Evolutionary conservation across 2,113 vertebrate genomes (phyloP), one percentile per base, ranked within the genome.

Genomic region (Columbina picui): DNA sequence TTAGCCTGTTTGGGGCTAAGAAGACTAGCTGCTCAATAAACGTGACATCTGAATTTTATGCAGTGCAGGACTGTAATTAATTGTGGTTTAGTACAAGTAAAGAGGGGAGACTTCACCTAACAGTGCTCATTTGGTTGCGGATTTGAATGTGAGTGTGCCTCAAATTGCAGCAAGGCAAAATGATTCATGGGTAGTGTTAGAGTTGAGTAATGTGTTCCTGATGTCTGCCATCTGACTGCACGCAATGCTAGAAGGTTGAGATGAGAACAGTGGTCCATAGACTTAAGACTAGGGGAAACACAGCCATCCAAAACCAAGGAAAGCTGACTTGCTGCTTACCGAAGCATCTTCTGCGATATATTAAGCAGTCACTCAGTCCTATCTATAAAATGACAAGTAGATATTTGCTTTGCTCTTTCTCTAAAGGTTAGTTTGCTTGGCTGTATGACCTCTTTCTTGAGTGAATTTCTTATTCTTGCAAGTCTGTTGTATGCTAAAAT

Each of bases 241-340:
- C 1, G 0, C 3, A 1, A 0, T 45, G 10, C 36, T 23, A 0
- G 20, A 47, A 67, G 34, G 19, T 10, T 52, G 78, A 45, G 41
- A 30, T 64, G 30, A 64, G 27, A 79, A 18, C 18, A 43, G 65
- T 41, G 43, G 22, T 36, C 41, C 41, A 0, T 39, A 14, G 2
- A 1, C 20, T 67, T 34, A 26, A 50, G n/a, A 32, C 25, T 26
- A 25, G 29, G 39, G 41, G 64, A n/a, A 49, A 47, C 41, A 36
- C 65, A 78, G 32, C 34, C 25, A 34, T 34, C 49, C 34, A 68
- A 52, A 71, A 43, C 32, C 14, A 34, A 39, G 65, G 56, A 69
- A 63, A 34, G 32, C 41, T 70, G 74, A 71, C 53, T 92, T 87
- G 25, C 34, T 75, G 22, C 34, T 59, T 79, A 22, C 9, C 18